Conservation (phyloP, 53 echinoderm and acorn worm genomes). For the Holothuria leucospilota region DNA sequence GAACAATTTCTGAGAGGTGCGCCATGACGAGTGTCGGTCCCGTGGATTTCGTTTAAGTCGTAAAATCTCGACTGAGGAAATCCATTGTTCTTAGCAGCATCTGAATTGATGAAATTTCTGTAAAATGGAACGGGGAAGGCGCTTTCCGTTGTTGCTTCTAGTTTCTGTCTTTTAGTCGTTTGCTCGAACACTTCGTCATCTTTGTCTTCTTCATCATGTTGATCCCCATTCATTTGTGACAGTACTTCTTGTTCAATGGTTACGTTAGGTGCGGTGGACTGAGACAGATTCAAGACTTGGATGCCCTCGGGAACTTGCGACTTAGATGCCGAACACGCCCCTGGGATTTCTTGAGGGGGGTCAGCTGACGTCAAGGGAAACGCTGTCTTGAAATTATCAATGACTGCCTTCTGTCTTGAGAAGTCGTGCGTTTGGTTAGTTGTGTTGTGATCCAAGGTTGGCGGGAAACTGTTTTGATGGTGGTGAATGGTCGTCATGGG, state of each 20-base stretch:
- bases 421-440: no score
- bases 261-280: neutral
- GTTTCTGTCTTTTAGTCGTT: neutral
- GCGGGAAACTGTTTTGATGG: conserved; percentile 12
- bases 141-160: no score
- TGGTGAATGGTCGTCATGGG: conserved; percentile 32
- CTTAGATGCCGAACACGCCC: no score
- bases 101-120: no score
- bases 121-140: no score
- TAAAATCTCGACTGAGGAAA: no score
- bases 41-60: no score
- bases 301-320: neutral
- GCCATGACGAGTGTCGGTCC: no score
- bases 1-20: neutral
- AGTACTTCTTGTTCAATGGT: no score
- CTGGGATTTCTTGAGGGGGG: neutral
- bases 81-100: no score
- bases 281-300: neutral
- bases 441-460: neutral
- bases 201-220: neutral
- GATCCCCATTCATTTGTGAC: neutral
- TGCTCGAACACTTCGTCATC: neutral
- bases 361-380: conserved; percentile 14
- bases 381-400: neutral
- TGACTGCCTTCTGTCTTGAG: neutral